Base-by-base conservation (phyloP, 2,797 vertebrate species). In the Eulemur albifrons region DNA sequence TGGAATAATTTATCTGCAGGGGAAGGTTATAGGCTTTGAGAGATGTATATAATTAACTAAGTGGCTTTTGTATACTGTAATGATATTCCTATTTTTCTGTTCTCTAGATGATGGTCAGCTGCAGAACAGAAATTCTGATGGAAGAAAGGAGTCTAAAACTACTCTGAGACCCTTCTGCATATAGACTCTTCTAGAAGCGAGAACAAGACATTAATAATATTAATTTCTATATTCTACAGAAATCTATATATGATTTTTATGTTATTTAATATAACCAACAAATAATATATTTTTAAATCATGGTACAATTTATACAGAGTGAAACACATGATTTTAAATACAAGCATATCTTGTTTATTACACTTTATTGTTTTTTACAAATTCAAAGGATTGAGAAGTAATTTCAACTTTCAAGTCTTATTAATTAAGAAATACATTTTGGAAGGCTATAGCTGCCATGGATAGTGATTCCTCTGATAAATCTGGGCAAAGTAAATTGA, bases 1-100 rank as follows among this genome's bases (percentile, higher is more conserved):
- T 87, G 80, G 2, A 95, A 83, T 82, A 63, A 86, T 92, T 90
- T 94, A 86, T 88, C 2, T 73, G 30, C 93, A 94, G 95, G 40
- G 43, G 72, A 97, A 97, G 45, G 50, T 8, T 7, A 30, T 40
- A 94, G 77, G 52, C 14, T 89, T 43, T 76, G 90, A 95, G 50
- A 57, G 45, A 96, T 43, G 85, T 57, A 9, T 5, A 70, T 77
- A 96, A 95, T 48, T 91, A 93, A 90, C 57, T 18, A 61, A 90
- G 11, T 14, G 8, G 9, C 13, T 76, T 96, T 90, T 43, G 38
- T 83, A 90, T 70, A 77, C 38, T 67, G 23, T n/a, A 38, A 21
- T 10, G 59, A 77, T 50, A 69, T 84, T 95, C n/a, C 14, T 54
- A 38, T 35, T 94, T 96, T 82, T 80, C 54, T 61, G 4, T 27